A percentile compares a stretch with the other conserved stretches of the same genome.
These are phyloP conservation scores for Plecturocebus donacophilus DNA, from an alignment of 2,113 vertebrate species.

Conservation along the genomic window DNA sequence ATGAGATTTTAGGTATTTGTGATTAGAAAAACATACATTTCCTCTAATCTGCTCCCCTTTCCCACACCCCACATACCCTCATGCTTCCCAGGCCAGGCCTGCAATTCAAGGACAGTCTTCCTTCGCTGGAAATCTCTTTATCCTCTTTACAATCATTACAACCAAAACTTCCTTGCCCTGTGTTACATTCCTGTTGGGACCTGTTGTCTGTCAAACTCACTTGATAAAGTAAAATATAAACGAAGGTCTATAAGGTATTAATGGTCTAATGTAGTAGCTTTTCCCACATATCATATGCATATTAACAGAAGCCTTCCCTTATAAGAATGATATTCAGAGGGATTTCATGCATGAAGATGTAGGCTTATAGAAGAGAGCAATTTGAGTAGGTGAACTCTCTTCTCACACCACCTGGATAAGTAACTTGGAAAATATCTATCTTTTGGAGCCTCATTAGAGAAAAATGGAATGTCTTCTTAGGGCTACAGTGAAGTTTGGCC, in stretches of 20 bases:
- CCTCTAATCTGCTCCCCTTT: background rate
- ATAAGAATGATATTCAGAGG: conserved; percentile 12
- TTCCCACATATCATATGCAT: background rate
- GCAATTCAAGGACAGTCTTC: background rate
- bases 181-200: background rate
- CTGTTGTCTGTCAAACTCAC: conserved; percentile 22
- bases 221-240: background rate
- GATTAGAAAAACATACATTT: background rate
- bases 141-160: background rate
- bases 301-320: conserved; percentile 13
- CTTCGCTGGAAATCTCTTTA: background rate
- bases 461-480: background rate
- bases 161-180: background rate
- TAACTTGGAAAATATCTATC: conserved; percentile 33
- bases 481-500: background rate
- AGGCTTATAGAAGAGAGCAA: background rate
- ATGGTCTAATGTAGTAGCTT: background rate
- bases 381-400: background rate
- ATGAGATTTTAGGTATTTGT: background rate
- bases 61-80: background rate
- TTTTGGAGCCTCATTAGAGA: background rate
- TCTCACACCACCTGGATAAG: background rate
- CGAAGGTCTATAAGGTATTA: background rate
- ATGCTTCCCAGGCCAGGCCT: background rate
- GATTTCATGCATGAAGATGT: conserved; percentile 23